Evolutionary conservation across 37 sponge, comb jelly and placozoan genomes (phyloP), one percentile per base, ranked within the genome.

Genomic region (Tethya wilhelma): DNA sequence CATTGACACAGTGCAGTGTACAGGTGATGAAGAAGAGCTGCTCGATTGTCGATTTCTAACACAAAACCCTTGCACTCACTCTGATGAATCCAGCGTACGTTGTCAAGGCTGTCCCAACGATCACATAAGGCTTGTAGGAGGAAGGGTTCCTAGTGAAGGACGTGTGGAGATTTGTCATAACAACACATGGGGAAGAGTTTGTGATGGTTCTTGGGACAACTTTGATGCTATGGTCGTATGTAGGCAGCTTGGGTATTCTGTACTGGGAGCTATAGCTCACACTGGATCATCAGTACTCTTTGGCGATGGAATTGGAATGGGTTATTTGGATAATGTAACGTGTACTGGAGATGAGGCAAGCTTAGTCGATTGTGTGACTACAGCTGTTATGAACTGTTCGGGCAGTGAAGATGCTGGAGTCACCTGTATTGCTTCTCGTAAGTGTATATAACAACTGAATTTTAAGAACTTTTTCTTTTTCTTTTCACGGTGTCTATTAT

Each of bases 351-450:
- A 37, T 66, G 37, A 66, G 37, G 37, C 19, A 5, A 12, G 67
- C 9, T 39, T 66, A 17, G 37, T 38, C 9, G n/a, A 36, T n/a
- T 76, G 77, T 38, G 26, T 19, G 38, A 20, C 33, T n/a, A 76
- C 23, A 40, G 42, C 40, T 25, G 32, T 62, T 39, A 43, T 25
- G 32, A 32, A 79, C 69, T 68, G 69, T 67, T 4, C 8, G 8
- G 65, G 64, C 12, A 25, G 44, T 77, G 78, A 60, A 77, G 78
- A 77, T 62, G 74, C 49, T 22, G 57, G 74, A 40, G 74, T 74
- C 11, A 30, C 22, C 25, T 74, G 74, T 53, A 3, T 8, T 6
- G 26, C 81, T 31, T 17, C 20, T 19, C 37, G 67, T 67, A 30
- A 67, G 37, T n/a, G n/a, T n/a, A n/a, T n/a, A n/a, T n/a, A n/a